Evolutionary conservation across 2,888 invertebrate species (phyloP).

Genomic region (Hypomecis atomaria): DNA sequence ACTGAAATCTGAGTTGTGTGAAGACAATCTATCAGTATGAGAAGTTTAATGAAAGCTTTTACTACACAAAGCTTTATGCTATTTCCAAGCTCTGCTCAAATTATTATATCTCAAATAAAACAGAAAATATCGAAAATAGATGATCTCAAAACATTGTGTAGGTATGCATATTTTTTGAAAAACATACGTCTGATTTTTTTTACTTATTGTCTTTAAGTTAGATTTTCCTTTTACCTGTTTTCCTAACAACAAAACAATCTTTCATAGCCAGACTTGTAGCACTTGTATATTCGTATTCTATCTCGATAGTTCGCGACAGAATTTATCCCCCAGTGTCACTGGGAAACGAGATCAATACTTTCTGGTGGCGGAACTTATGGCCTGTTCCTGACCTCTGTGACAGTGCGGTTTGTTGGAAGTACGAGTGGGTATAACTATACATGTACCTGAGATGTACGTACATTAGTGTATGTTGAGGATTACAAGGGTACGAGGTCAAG

Average conservation of each 20-base stretch:
- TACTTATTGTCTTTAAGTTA: no score
- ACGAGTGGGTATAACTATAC: background rate
- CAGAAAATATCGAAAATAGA: no score
- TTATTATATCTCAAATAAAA: no score
- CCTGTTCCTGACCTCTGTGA: conserved; percentile 45
- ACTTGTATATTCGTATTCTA: background rate
- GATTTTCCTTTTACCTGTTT: background rate
- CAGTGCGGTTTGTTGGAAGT: conserved; percentile 25
- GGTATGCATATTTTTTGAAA: no score
- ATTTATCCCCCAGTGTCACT: conserved; percentile 14
- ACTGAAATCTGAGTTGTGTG: no score
- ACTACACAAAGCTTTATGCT: no score
- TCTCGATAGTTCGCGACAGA: conserved; percentile 5
- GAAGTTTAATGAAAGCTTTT: no score
- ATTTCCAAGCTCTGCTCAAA: no score
- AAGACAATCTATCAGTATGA: no score
- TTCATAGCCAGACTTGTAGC: background rate
- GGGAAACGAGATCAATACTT: conserved; percentile 51
- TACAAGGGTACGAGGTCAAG: conserved; percentile 11
- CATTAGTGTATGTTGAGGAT: conserved; percentile 3
- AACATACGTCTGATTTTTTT: no score
- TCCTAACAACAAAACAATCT: background rate
- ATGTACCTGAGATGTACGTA: background rate
- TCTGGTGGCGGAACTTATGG: conserved; percentile 52
- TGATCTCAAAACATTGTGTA: no score